Conservation (phyloP, 2,113 vertebrate genomes). For the Phalacrocorax brasilianus region DNA sequence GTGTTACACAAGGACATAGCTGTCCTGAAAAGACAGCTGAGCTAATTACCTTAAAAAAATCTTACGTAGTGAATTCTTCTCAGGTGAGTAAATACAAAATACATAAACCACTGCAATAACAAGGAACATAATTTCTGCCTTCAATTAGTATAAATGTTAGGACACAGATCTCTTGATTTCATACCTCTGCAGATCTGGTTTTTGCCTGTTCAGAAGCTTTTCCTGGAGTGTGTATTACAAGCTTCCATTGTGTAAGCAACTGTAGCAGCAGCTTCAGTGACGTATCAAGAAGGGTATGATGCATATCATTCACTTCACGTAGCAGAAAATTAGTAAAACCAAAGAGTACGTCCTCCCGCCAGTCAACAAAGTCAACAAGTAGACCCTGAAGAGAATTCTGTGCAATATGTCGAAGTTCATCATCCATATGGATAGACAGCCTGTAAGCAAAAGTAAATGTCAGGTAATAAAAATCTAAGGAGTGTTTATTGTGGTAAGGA, state of each 20-base stretch:
- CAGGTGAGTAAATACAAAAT: slow-evolving; percentile 34
- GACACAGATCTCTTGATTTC: neutral
- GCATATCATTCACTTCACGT: slow-evolving; percentile 93
- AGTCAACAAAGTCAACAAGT: slow-evolving; percentile 94
- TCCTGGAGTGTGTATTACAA: slow-evolving; percentile 89
- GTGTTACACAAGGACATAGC: slow-evolving; percentile 22
- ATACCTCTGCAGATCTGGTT: slow-evolving; percentile 86
- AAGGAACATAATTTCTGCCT: neutral
- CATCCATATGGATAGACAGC: slow-evolving; percentile 98
- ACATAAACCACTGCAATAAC: neutral
- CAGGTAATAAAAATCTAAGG: neutral
- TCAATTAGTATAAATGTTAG: neutral
- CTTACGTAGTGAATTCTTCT: neutral
- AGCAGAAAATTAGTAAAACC: slow-evolving; percentile 96
- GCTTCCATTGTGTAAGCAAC: slow-evolving; percentile 94
- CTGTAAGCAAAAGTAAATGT: slow-evolving; percentile 61
- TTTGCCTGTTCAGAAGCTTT: slow-evolving; percentile 82
- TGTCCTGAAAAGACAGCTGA: slow-evolving; percentile 33
- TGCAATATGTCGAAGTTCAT: slow-evolving; percentile 96
- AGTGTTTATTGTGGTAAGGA: neutral
- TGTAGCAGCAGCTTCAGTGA: slow-evolving; percentile 96
- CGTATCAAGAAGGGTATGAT: slow-evolving; percentile 91
- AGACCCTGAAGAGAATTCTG: slow-evolving; percentile 97
- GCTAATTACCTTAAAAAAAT: slow-evolving; percentile 21
- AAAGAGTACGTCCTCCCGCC: slow-evolving; percentile 96